These are phyloP conservation scores for Mustela nigripes DNA, from an alignment of 2,113 vertebrate genomes.

Conservation along the genomic window DNA sequence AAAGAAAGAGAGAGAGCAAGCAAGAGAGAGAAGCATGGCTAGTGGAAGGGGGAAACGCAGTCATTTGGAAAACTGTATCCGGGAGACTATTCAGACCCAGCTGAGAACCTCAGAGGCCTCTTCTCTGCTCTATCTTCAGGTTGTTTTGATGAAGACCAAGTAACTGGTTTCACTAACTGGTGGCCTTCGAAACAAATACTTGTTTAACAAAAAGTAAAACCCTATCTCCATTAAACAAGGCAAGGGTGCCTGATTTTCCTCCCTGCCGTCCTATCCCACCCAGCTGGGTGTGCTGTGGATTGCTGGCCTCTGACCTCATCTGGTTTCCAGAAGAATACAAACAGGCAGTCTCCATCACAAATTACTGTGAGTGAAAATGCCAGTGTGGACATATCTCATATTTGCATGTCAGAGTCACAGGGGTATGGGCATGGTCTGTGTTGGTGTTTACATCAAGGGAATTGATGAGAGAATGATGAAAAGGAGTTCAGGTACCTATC, in stretches of 20 bases:
- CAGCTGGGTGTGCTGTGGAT: background rate
- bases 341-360: background rate
- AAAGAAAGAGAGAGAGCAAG: conserved; percentile 16
- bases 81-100: background rate
- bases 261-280: background rate
- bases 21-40: background rate
- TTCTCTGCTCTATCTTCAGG: background rate
- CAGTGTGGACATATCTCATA: background rate
- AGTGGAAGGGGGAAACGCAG: background rate
- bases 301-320: background rate
- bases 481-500: background rate
- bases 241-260: background rate
- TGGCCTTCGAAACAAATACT: background rate
- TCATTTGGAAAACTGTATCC: background rate
- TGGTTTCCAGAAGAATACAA: background rate
- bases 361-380: background rate
- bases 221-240: background rate
- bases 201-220: conserved; percentile 32
- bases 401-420: background rate
- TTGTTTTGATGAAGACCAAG: background rate
- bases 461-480: background rate
- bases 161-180: background rate
- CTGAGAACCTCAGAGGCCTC: background rate
- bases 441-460: background rate
- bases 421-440: background rate